Base-by-base conservation (phyloP, 2,113 vertebrate species). In the Brevimyrus niger region DNA sequence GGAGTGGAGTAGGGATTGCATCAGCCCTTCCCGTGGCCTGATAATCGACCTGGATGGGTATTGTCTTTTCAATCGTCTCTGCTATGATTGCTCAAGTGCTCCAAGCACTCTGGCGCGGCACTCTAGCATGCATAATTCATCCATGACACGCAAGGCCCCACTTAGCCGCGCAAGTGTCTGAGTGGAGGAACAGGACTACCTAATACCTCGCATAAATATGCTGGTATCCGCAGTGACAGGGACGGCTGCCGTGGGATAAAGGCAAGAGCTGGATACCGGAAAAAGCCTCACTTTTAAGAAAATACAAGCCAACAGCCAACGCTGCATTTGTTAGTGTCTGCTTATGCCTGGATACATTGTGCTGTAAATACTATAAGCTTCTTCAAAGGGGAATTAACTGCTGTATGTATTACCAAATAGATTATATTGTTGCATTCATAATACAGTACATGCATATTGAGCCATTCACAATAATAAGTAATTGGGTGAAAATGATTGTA, bases 31-130 rank as follows among this genome's bases (percentile, higher is more conserved):
- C 94, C 92, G 94, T 94, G 93, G 95, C 94, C 94, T 94, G 94
- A 95, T 95, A 95, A 96, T 96, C 94, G 95, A 96, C 94, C 95
- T 93, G 94, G 94, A 94, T 94, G 87, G 95, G 93, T 95, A 96
- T 95, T 96, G 95, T 95, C 94, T 95, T 96, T 95, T 96, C 95
- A 95, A 94, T 95, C 94, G 94, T 95, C 95, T 96, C 95, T 95
- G 95, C 96, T 96, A 95, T 95, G 95, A 95, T 96, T 94, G 95
- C 94, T 93, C 93, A 94, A 93, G 94, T 95, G 94, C 95, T 95
- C 94, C 94, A 94, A 94, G 92, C 92, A 65, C 92, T 93, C 94
- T 94, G 94, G 94, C 94, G 92, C 95, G 94, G 92, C 92, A 65
- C 91, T 51, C 47, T 53, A 35, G 86, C 93, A 92, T 96, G 93